Base-by-base conservation (phyloP, 1,140 invertebrate genomes). In the Halesus radiatus region DNA sequence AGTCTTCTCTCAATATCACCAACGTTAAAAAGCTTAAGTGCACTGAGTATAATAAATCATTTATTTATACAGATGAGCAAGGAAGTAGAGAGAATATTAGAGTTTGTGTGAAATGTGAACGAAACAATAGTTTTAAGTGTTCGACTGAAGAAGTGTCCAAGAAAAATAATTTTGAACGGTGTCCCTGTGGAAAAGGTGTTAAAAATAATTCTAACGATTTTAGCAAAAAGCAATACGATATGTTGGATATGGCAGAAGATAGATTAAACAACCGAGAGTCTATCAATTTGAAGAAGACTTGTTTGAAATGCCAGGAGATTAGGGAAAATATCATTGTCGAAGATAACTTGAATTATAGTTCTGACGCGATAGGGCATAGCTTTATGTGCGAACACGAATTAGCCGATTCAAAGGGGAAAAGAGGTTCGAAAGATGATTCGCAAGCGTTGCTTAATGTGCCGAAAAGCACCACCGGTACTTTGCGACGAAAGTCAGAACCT, bases 401-500 rank as follows among this genome's bases (percentile, higher is more conserved):
- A 20, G 7, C 22, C 8, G 76, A 62, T 53, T 22, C 23, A 6
- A 76, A 60, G 10, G 13, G 22, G 4, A 81, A 79, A 53, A 77
- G 78, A 45, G 15, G 78, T 76, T 90, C 89, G 8, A 90, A 88
- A 84, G 89, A 90, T 72, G 89, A 90, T 82, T 88, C 87, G 6
- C 88, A 89, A 80, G 85, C 88, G 84, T 87, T 87, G 6, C 87
- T 88, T 3, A 89, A 87, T 64, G 84, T 92, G 45, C 89, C 90
- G 8, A 91, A 92, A 83, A 18, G 5, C 58, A 60, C 20, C 1
- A 89, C 92, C 80, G 88, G 89, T 6, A 92, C 90, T 77, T 94
- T 93, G 93, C 87, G 94, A 84, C 87, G 94, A 80, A 94, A 94
- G 87, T 94, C 94, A 13, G 94, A 94, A 85, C 94, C 94, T 3